A percentile compares a stretch with the other conserved stretches of the same genome.
These are phyloP conservation scores for Acrossocheilus wenchowensis DNA, from an alignment of 2,797 vertebrate species.

Conservation along the genomic window DNA sequence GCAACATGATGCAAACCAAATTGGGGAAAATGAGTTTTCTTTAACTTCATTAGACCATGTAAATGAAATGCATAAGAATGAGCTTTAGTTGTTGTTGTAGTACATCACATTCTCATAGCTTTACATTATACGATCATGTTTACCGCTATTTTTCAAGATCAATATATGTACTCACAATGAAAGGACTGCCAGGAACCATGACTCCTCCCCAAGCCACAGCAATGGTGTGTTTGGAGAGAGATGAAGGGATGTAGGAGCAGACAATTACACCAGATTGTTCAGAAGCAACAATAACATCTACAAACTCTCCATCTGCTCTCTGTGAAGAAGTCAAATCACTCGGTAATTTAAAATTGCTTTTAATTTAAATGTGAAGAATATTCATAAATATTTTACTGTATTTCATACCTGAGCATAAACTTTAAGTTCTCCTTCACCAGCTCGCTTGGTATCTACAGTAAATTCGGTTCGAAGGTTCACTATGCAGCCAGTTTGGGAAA, in stretches of 20 bases:
- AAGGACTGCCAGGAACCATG: constrained; percentile 80
- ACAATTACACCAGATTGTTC: constrained; percentile 76
- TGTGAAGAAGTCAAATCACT: constrained; percentile 50
- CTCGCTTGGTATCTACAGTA: constrained; percentile 77
- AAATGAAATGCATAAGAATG: constrained; percentile 12
- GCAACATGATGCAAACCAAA: constrained; percentile 13
- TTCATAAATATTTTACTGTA: neutral
- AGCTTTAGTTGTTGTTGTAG: neutral
- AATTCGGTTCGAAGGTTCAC: constrained; percentile 76
- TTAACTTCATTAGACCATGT: constrained; percentile 8
- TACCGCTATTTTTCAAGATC: neutral
- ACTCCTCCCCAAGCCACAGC: constrained; percentile 79
- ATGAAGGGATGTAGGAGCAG: constrained; percentile 77
- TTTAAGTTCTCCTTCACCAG: constrained; percentile 77
- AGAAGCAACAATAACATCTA: constrained; percentile 74
- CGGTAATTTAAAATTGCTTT: neutral
- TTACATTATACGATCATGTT: neutral
- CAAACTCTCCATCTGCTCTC: constrained; percentile 73
- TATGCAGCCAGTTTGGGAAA: constrained; percentile 74
- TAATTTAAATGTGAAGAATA: neutral
- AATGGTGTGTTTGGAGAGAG: constrained; percentile 76
- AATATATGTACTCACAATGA: constrained; percentile 70
- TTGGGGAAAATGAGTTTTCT: neutral
- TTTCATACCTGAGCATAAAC: constrained; percentile 74
- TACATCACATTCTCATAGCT: neutral